Conservation (phyloP, 2,888 invertebrate species). For the Lithodes maja region DNA sequence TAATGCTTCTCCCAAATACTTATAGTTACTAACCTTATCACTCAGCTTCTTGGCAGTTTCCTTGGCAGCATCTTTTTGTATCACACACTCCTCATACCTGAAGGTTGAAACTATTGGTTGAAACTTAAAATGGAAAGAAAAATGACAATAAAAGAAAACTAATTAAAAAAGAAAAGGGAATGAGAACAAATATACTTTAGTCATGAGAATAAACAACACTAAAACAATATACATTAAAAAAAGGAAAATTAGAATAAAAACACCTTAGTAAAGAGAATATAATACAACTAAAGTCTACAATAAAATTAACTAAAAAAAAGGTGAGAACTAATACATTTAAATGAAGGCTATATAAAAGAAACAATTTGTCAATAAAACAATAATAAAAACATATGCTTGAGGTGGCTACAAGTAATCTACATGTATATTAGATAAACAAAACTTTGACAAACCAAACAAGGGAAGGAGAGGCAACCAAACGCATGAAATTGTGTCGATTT, state of each 20-base stretch:
- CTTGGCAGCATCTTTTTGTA: constrained; percentile 69
- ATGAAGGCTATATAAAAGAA: not conserved
- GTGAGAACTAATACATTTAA: not conserved
- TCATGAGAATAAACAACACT: not conserved
- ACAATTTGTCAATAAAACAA: not conserved
- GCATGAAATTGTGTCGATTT: constrained; percentile 17
- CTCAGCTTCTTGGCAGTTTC: constrained; percentile 63
- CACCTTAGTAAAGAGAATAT: not conserved
- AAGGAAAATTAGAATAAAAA: constrained; percentile 14
- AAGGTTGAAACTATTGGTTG: constrained; percentile 25
- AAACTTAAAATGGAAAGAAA: constrained; percentile 1
- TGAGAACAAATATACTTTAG: not conserved
- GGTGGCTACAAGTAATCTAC: not conserved
- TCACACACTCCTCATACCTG: constrained; percentile 68
- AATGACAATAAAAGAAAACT: not conserved
- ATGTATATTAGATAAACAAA: constrained; percentile 59
- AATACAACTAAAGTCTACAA: not conserved
- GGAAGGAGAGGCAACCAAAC: constrained; percentile 66
- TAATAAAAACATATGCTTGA: too few species aligned
- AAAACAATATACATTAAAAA: not conserved
- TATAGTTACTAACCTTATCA: constrained; percentile 55
- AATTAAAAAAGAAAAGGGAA: constrained; percentile 11
- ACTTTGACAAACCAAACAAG: constrained; percentile 68
- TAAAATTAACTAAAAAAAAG: constrained; percentile 28
- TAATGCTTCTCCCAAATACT: not conserved